These are phyloP conservation scores for Zaprionus capensis DNA, from an alignment of 1,140 invertebrate genomes.

Conservation along the genomic window DNA sequence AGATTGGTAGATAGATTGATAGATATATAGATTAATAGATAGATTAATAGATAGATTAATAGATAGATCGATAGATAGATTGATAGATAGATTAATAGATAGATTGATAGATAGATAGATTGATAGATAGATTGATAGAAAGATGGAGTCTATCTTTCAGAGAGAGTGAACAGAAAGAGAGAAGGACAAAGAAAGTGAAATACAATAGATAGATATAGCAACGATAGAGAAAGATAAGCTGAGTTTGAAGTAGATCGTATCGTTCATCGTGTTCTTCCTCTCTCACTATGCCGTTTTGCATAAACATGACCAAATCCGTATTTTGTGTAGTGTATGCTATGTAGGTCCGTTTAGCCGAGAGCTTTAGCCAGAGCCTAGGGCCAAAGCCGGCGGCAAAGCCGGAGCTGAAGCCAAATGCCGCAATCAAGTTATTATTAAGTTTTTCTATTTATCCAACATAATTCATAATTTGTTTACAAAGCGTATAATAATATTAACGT, in stretches of 20 bases:
- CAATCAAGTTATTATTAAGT: slow-evolving; percentile 83
- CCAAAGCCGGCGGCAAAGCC: slow-evolving; percentile 5
- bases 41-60: too few relatives aligned
- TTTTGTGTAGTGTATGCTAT: not conserved
- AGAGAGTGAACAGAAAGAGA: too few relatives aligned
- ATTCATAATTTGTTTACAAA: slow-evolving; percentile 83
- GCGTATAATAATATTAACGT: slow-evolving; percentile 82
- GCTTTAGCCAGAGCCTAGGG: slow-evolving; percentile 3
- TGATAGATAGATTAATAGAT: too few relatives aligned
- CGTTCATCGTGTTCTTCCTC: not conserved
- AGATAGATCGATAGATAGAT: too few relatives aligned
- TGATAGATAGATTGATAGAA: too few relatives aligned
- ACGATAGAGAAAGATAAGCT: not conserved
- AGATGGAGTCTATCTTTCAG: too few relatives aligned
- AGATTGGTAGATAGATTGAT: too few relatives aligned
- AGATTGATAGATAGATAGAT: too few relatives aligned
- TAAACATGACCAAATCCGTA: not conserved
- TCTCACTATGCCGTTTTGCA: not conserved
- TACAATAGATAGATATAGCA: not conserved
- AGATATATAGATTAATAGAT: too few relatives aligned
- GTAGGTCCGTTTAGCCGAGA: not conserved
- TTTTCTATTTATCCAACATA: slow-evolving; percentile 83
- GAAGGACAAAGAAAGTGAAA: not conserved
- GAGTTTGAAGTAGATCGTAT: not conserved
- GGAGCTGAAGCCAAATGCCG: slow-evolving; percentile 63